Base-by-base conservation (phyloP, 2,797 vertebrate species). In the Toxotes lorentzi region DNA sequence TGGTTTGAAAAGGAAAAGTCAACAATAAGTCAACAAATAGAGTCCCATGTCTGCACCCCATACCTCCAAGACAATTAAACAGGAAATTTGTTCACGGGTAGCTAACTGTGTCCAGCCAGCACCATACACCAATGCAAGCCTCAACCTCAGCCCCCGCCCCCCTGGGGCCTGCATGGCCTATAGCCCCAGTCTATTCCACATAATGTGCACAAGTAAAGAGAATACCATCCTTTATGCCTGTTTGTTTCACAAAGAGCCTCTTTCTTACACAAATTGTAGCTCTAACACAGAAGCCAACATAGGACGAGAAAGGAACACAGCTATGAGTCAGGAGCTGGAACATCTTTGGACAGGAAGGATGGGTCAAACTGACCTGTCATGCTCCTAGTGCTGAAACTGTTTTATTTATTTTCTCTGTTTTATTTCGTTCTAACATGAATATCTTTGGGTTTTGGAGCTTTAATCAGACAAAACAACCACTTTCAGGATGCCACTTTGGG, bases 191-290 rank as follows among this genome's bases (percentile, higher is more conserved):
- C 76, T 47, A 24, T 12, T 77, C 51, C 70, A 66, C 14, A 7
- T 64, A 86, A 70, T 72, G 60, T 66, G 47, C 9, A 12, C 67
- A 70, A 78, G 65, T 73, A 59, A 86, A 71, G 76, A 90, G 85
- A 93, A 92, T 80, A 85, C 75, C 60, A 76, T 78, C 50, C 69
- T 89, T 86, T 86, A 75, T 86, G 60, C n/a, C 38, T 54, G 73
- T 70, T 84, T 81, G 65, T 78, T 61, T 85, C 60, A 91, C 87
- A 94, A 87, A 78, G 83, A 88, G 60, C 14, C 47, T 76, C 70
- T 87, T 86, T 78, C 76, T 80, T 57, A 70, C 51, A 84, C 81
- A 54, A 68, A 79, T 19, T 51, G 69, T 9, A 66, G 62, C 60
- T 58, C 32, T 61, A 75, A 56, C 10, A 74, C 24, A 53, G 48